Base-by-base conservation (phyloP, 2,888 invertebrate genomes). In the Callinectes sapidus region DNA sequence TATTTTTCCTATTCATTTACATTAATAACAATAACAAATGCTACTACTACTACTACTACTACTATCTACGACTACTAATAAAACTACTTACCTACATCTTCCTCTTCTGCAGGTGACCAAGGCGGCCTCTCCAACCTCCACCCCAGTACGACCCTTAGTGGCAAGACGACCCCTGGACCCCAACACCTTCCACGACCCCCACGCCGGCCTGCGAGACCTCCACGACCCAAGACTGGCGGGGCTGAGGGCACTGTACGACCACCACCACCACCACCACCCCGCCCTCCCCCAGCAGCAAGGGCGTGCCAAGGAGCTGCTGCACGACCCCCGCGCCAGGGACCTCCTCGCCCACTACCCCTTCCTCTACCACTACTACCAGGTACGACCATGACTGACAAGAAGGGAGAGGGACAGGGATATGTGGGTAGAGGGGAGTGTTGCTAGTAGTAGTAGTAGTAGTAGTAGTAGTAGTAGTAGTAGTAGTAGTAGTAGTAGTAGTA, bases 351-450 rank as follows among this genome's bases (percentile, higher is more conserved):
- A 94, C 86, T 94, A 94, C 88, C 94, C 94, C 6, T 81, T 94
- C 13, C 92, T 94, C 18, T 94, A 94, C 87, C 94, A 94, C 54
- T 94, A 94, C 61, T 94, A 93, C 88, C 94, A 94, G 93, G 94
- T 94, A 91, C 54, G 87, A 55, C 39, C 16, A 77, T 42, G 32
- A 14, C 8, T 10, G 8, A 28, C n/a, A 5, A 6, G 71, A 28
- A 28, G 71, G 71, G 23, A 28, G 71, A 71, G 71, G 28, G 23
- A 23, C 18, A 10, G 5, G 48, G 48, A 8, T 5, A 1, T 10
- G 28, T 1, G 2, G 23, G 71, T 18, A 6, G 23, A 10, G 71
- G 23, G 28, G 71, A 6, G 0, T 16, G 5, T 16, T 16, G 23
- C 2, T 16, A 39, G 23, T 16, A 16, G 23, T 16, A 61, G 61